Base-by-base conservation (phyloP, 1,140 invertebrate genomes). In the Eurytemora carolleeae region DNA sequence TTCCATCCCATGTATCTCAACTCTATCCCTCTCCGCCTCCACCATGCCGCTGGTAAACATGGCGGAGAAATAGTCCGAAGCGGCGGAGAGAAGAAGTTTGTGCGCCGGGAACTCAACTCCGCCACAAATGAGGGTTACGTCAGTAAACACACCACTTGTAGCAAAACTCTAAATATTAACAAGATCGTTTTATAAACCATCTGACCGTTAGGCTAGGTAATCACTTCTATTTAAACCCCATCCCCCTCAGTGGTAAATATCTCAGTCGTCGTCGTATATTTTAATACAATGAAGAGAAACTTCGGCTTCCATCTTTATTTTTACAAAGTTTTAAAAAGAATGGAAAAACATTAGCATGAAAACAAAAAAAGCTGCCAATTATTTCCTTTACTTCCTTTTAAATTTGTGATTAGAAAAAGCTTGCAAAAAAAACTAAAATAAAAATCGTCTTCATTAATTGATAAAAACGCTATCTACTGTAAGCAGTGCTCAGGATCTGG, bases 61-160 rank as follows among this genome's bases (percentile, higher is more conserved):
- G 26, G 91, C 91, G 73, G 86, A 85, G 73, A 97, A 98, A 76
- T 97, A 98, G 1, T 87, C 86, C 67, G 87, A 90, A 70, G 87
- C 88, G 0, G 91, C 83, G 23, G 90, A 86, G 53, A 98, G 75
- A 15, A 98, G 83, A 76, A 91, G 86, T 75, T 89, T 88, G 74
- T 97, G 92, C 12, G 88, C 90, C 55, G 80, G 77, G 55, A 93
- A 82, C 72, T 88, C 85, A 23, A 82, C 77, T 52, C 78, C 78
- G 65, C 86, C 86, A 3, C 86, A 86, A 66, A 86, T 77, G 59
- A 92, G 71, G 3, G 79, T 81, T 17, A 95, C 89, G 76, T 95
- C 91, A 72, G 89, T 94, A 22, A 96, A 77, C 65, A 86, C 74
- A 70, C 81, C 78, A 76, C n/a, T 44, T n/a, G 7, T 44, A n/a